Base-by-base conservation (phyloP, 2,888 invertebrate genomes). In the Drosophila differens region DNA sequence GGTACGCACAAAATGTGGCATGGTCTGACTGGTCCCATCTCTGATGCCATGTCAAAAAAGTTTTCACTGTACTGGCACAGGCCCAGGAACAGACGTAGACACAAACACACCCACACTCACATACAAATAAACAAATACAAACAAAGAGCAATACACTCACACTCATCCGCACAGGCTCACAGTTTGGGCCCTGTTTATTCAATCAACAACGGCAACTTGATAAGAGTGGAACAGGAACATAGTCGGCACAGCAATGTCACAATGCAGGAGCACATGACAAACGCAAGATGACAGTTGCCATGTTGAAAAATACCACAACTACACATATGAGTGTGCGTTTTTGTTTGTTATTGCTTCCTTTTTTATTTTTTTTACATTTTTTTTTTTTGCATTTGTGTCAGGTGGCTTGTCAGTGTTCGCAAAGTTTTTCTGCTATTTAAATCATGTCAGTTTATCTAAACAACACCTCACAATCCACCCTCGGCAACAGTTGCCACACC, bases 401-500 rank as follows among this genome's bases (percentile, higher is more conserved):
- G 74, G 72, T 82, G 70, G 44, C 74, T 82, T 71, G 74, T 64
- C 82, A 66, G 70, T 53, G 68, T 35, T 76, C 52, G 60, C 66
- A 78, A 89, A 85, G 90, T 87, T 88, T 86, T 86, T 89, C 85
- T 79, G 77, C 83, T 85, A 85, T 89, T 86, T 86, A 89, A 89
- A 89, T 89, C 90, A 85, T 81, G 89, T 70, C 90, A 89, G 85
- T 87, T 87, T 89, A 86, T 89, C 89, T 86, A 87, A 87, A 81
- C 85, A 84, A 77, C 87, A 87, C 75, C 69, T 71, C 60, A 66
- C 67, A 76, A 68, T 64, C 72, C 79, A 62, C 61, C 58, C 39
- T 58, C 57, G 62, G 76, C 79, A 82, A 74, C 82, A 74, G 78
- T 76, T 78, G 82, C 82, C 78, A 74, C 78, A 74, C 82, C 78